Evolutionary conservation across 2,797 vertebrate genomes (phyloP), one percentile per base, ranked within the genome.

Genomic region (Anas georgica): DNA sequence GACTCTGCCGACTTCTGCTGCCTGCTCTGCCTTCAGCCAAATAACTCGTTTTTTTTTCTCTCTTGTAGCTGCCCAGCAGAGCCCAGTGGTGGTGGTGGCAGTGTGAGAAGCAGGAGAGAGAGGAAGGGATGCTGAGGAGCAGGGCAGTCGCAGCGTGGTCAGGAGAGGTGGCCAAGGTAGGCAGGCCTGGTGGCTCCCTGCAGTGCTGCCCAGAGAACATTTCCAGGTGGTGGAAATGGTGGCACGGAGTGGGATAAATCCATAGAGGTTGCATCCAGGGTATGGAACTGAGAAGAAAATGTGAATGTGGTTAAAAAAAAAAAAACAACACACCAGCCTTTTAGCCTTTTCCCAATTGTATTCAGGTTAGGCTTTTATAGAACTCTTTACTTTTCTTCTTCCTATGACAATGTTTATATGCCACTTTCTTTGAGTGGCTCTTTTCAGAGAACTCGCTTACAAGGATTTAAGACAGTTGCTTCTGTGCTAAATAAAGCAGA

Each of bases 401-500:
- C 85, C 75, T 26, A 18, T 25, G n/a, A 35, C 29, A 33, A 55
- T 39, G 22, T 48, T 86, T 88, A 79, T 72, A 88, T 67, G 52
- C 52, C 14, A 17, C 13, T 50, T 76, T 75, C n/a, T 83, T 66
- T 62, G 50, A 17, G 3, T 64, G 52, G 66, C 41, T 33, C 35
- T 87, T 83, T 86, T 74, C 64, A 83, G 84, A 62, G 73, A 64
- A 29, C 33, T 59, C 60, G n/a, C 68, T 75, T 78, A 35, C 21
- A 25, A 54, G 69, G 67, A 95, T 95, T 93, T 88, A 82, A 74
- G 92, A 41, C 76, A 54, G 64, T 94, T 92, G 50, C 70, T 92
- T 91, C 86, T 86, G 90, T 86, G 74, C 96, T 96, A 96, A 96
- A 96, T 95, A 96, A 96, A 95, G 85, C 86, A 84, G 46, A 23